A percentile compares a stretch with the other conserved stretches of the same genome.
Evolutionary conservation across 2,113 vertebrate species (phyloP).

Genomic region (Phoenicopterus ruber): DNA sequence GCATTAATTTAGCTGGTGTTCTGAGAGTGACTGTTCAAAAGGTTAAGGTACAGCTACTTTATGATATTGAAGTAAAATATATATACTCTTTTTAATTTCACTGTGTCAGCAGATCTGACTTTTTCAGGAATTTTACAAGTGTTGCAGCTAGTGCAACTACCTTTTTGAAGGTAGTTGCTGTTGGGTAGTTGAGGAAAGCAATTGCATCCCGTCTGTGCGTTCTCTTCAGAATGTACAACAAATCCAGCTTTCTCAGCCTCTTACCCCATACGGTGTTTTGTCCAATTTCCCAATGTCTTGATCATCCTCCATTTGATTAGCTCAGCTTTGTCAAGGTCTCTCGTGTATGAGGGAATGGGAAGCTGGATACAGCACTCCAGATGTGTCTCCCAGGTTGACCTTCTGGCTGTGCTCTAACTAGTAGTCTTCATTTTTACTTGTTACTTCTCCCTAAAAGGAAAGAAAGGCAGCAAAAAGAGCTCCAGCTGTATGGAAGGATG

Average conservation of each 20-base stretch:
- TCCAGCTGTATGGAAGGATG: not conserved
- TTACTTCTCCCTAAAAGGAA: not conserved
- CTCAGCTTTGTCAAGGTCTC: fast-evolving
- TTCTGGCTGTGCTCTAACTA: not conserved
- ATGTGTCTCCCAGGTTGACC: not conserved
- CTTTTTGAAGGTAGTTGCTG: not conserved
- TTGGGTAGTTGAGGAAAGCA: not conserved
- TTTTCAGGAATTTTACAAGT: not conserved
- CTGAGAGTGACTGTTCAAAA: not conserved
- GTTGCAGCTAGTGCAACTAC: not conserved
- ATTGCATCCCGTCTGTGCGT: fast-evolving
- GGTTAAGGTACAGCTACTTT: not conserved
- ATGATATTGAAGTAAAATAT: not conserved
- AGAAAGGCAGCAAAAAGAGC: not conserved
- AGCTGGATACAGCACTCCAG: not conserved
- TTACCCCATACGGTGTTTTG: not conserved
- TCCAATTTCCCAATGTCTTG: not conserved
- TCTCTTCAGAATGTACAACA: not conserved
- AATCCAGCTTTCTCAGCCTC: not conserved
- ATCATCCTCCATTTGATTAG: not conserved
- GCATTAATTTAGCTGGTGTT: not conserved
- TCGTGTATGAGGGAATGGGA: fast-evolving
- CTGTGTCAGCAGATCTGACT: not conserved
- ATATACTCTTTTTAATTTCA: not conserved
- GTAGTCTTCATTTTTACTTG: not conserved